These are phyloP conservation scores for Okamejei kenojei DNA, from an alignment of 2,797 vertebrate species.

Conservation along the genomic window DNA sequence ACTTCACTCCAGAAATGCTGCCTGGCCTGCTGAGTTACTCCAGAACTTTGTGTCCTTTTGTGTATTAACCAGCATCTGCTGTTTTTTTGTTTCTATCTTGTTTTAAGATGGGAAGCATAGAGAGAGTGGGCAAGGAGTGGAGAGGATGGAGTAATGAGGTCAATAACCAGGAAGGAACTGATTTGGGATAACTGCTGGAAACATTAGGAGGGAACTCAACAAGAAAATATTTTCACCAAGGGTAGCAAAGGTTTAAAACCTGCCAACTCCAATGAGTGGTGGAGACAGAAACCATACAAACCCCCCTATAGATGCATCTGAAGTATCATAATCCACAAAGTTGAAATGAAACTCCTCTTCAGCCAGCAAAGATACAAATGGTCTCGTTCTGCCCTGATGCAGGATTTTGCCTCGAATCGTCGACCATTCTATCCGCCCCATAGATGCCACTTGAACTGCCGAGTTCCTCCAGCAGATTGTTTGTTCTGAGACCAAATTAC, in stretches of 20 bases:
- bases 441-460: too few relatives aligned
- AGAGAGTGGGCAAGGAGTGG: neutral
- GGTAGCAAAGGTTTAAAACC: neutral
- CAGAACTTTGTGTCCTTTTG: too few relatives aligned
- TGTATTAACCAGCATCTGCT: too few relatives aligned
- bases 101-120: too few relatives aligned
- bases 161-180: neutral
- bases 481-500: too few relatives aligned
- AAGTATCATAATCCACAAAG: neutral
- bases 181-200: neutral
- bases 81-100: neutral
- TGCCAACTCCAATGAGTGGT: neutral
- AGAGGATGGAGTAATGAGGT: neutral
- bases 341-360: neutral
- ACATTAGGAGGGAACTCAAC: neutral
- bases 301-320: neutral
- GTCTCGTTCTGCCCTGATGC: neutral
- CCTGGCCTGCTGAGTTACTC: too few relatives aligned
- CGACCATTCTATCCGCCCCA: too few relatives aligned
- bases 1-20: too few relatives aligned
- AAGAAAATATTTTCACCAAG: neutral
- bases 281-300: neutral
- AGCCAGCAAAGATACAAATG: neutral
- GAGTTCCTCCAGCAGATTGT: too few relatives aligned
- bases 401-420: too few relatives aligned